Base-by-base conservation (phyloP, 2,888 invertebrate genomes). In the Tortrix viridana region DNA sequence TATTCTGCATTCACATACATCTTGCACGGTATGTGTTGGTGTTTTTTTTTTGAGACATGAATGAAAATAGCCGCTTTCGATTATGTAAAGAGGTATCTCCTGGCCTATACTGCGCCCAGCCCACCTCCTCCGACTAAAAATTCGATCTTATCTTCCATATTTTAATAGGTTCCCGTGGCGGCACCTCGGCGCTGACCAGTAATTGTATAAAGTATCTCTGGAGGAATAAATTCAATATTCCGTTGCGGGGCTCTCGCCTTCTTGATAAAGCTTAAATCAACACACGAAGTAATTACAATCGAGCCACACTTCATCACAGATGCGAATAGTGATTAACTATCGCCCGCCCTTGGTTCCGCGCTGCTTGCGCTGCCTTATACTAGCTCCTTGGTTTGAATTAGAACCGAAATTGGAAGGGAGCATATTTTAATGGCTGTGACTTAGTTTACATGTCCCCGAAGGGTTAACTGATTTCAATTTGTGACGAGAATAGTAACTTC, bases 161-260 rank as follows among this genome's bases (percentile, higher is more conserved):
- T 91, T 89, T 90, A 90, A 90, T 90, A 89, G 89, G 88, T 89
- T 90, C 88, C 88, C 87, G 88, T 82, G 81, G 89, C 87, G 88
- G 88, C 88, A 87, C 85, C 87, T 85, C 77, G 82, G 79, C 72
- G 71, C 73, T 74, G 77, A 65, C 76, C 85, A 79, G 84, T 89
- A 88, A 89, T 88, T 88, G 88, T 88, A 86, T 84, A 80, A 85
- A 84, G 82, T 84, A 86, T 83, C 76, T 84, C 76, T 73, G 74
- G 73, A 81, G 80, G 77, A 84, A 86, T 88, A 86, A 86, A 88
- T 88, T 86, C 85, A 85, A 89, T 87, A 87, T 84, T 77, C 79
- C 68, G 77, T 74, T 71, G 72, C 72, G 75, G 77, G 75, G 74
- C 75, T 71, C n/a, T 38, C 75, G 73, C 76, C 74, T 78, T 79